Conservation (phyloP, 2,797 vertebrate genomes). For the Microchirus variegatus region DNA sequence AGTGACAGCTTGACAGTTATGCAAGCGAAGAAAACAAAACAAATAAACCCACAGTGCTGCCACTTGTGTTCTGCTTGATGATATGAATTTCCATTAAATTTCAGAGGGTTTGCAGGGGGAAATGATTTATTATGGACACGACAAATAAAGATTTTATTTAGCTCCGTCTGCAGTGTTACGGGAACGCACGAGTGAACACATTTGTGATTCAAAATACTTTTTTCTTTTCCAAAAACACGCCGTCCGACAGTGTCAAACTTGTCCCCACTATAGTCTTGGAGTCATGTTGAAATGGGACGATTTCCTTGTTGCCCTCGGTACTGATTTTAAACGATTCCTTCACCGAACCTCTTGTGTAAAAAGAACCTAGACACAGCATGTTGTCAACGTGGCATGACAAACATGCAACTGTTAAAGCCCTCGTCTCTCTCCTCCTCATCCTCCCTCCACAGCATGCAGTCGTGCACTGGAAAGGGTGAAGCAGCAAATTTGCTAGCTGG, state of each 20-base stretch:
- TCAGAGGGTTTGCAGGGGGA: not conserved
- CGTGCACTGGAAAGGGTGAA: constrained; percentile 62
- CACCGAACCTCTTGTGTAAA: too few relatives aligned
- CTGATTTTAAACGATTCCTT: too few relatives aligned
- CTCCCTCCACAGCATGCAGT: constrained; percentile 41
- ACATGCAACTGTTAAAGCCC: constrained; percentile 18
- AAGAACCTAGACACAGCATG: not conserved
- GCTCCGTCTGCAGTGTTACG: too few relatives aligned
- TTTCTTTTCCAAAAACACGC: not conserved
- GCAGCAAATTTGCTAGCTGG: constrained; percentile 73
- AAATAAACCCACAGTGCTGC: too few relatives aligned
- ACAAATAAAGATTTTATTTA: not conserved
- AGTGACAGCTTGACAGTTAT: too few relatives aligned
- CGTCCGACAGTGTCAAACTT: not conserved
- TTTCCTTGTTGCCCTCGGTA: not conserved
- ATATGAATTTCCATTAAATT: not conserved
- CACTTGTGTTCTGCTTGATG: too few relatives aligned
- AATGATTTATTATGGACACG: not conserved
- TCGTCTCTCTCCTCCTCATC: not conserved
- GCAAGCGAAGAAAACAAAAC: too few relatives aligned
- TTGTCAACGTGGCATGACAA: not conserved
- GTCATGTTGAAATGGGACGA: not conserved
- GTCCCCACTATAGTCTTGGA: not conserved
- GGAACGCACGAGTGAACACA: not conserved
- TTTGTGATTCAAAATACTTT: not conserved